Base-by-base conservation (phyloP, 2,113 vertebrate species). In the Colinus virginianus region DNA sequence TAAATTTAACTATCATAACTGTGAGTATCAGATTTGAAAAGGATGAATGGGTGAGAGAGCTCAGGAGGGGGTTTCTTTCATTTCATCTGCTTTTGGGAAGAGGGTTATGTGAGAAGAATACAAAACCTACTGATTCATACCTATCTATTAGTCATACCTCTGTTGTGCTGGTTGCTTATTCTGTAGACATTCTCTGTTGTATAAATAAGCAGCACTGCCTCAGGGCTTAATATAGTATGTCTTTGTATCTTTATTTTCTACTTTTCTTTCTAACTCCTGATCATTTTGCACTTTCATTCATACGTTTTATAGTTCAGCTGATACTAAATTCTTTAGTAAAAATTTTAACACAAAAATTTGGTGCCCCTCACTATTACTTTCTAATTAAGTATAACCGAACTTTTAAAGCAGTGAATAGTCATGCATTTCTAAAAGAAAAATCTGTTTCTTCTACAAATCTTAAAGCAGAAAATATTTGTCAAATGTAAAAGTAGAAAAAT, bases 81-180 rank as follows among this genome's bases (percentile, higher is more conserved):
- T 95, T 95, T 95, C 88, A 77, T 75, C 59, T 96, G 71, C 75
- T 94, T 95, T 93, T 80, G 74, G 82, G 83, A 84, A 90, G 42
- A 83, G 23, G n/a, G 11, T 20, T 36, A 66, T 78, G 46, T 75
- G 74, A 91, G 75, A 81, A 85, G 86, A 96, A 96, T 97, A 93
- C 58, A 94, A 93, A 90, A 97, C 67, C 58, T 42, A 75, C 86
- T 78, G 85, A 77, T 95, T 94, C 93, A 89, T 64, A 93, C 77
- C 75, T 92, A 85, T 76, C 85, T 97, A 63, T 95, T 95, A 95
- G 93, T 96, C 94, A 96, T 93, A 89, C 76, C 74, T 96, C 86
- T 96, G 86, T 93, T 96, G 90, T 84, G 87, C 87, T 93, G 23
- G 78, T 94, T 96, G 75, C 80, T 94, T 88, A 95, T 97, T 97